Evolutionary conservation across 2,113 vertebrate genomes (phyloP), one percentile per base, ranked within the genome.

Genomic region (Pelecanoides urinatrix): DNA sequence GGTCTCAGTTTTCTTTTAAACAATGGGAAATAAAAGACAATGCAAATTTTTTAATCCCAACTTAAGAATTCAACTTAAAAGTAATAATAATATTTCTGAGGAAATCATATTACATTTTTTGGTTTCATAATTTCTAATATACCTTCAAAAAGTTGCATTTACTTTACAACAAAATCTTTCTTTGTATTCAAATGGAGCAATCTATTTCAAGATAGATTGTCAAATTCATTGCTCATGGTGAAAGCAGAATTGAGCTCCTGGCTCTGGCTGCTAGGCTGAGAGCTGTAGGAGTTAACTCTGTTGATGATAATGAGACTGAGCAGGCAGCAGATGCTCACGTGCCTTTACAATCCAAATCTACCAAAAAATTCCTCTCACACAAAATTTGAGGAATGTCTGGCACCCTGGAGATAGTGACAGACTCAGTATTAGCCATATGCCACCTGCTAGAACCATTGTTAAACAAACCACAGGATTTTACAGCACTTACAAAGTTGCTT

Each of bases 311-410:
- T 99, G 98, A 99, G 98, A 97, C 98, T 94, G 97, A 98, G 97
- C 98, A 98, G 98, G 98, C 97, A 97, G 98, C 99, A 99, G 99
- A 99, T 99, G 99, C 98, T 99, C 99, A 97, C 98, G 98, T 99
- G 99, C 99, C 99, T 99, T 99, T 98, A 99, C 99, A 99, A 99
- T 98, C 97, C 98, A 96, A 97, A 97, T 94, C 92, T 94, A 93
- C 97, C 87, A 81, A 96, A 97, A 98, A 97, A 96, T 98, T 98
- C 97, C 92, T 97, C 94, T 96, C 98, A 94, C 96, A 94, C 96
- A 96, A 98, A 96, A 97, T 94, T 34, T 96, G 95, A 97, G 97
- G 97, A 98, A 97, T 97, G 97, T 96, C 96, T 98, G 98, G 96
- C 98, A 98, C 98, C 97, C 98, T 95, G 97, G 97, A 97, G 98